These are phyloP conservation scores for Troglohyphantes excavatus DNA, from an alignment of 2,888 invertebrate genomes.

Conservation along the genomic window DNA sequence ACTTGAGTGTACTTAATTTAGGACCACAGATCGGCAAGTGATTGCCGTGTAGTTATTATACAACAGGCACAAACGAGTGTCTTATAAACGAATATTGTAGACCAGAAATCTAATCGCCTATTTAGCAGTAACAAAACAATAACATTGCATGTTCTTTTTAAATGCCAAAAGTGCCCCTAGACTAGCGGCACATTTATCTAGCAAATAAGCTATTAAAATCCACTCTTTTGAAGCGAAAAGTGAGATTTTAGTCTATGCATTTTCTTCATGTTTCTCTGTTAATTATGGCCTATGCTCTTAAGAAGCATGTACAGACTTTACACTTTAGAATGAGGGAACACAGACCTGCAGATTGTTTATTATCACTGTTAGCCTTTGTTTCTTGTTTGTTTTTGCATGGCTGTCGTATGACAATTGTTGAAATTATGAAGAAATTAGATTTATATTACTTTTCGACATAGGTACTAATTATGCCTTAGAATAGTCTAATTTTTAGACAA, in stretches of 20 bases:
- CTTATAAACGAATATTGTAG: constrained; percentile 17
- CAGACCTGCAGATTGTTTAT: constrained; percentile 36
- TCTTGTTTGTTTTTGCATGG: constrained; percentile 19
- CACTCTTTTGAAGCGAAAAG: constrained; percentile 74
- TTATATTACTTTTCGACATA: constrained; percentile 52
- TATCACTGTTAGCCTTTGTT: constrained; percentile 40
- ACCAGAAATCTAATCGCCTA: constrained; percentile 42
- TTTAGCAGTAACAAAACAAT: constrained; percentile 76
- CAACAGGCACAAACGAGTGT: constrained; percentile 14
- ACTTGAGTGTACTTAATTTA: constrained; percentile 69
- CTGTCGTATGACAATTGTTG: not conserved
- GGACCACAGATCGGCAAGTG: constrained; percentile 39
- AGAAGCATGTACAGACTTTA: constrained; percentile 54
- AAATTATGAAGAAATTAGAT: constrained; percentile 35
- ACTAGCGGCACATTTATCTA: constrained; percentile 77
- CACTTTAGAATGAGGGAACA: constrained; percentile 69
- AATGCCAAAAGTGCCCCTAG: constrained; percentile 78
- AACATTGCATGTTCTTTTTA: constrained; percentile 69
- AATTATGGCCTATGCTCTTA: constrained; percentile 57
- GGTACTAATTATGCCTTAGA: constrained; percentile 36
- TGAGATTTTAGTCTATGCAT: constrained; percentile 78
- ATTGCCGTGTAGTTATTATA: constrained; percentile 32
- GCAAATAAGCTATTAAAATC: constrained; percentile 75
- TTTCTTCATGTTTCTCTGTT: constrained; percentile 67
- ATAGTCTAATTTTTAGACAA: constrained; percentile 36